Conservation (phyloP, 2,113 vertebrate genomes). For the Ammodytes dubius region DNA sequence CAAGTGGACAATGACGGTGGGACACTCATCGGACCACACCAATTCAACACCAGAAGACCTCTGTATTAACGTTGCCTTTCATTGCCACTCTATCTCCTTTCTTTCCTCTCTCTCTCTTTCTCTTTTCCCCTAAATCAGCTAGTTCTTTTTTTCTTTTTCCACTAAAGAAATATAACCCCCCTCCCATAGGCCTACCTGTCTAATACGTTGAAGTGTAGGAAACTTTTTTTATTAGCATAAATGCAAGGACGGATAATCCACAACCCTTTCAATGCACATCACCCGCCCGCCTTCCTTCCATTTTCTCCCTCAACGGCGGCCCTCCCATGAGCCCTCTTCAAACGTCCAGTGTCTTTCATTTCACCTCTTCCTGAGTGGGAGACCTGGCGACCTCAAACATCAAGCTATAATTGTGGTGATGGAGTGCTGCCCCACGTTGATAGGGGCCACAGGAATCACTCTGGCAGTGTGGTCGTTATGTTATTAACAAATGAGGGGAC, state of each 20-base stretch:
- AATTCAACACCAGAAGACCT: slow-evolving; percentile 55
- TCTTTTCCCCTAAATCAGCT: slow-evolving; percentile 41
- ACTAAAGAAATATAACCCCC: slow-evolving; percentile 36
- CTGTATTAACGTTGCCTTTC: slow-evolving; percentile 56
- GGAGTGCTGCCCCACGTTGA: slow-evolving; percentile 55
- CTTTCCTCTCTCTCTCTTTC: slow-evolving; percentile 14
- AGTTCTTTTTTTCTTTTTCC: slow-evolving; percentile 1
- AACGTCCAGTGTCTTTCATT: slow-evolving; percentile 71
- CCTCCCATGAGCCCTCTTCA: slow-evolving; percentile 50
- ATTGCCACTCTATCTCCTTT: slow-evolving; percentile 15
- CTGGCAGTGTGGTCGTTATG: slow-evolving; percentile 60
- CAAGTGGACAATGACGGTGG: slow-evolving; percentile 54
- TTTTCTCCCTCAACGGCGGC: slow-evolving; percentile 1
- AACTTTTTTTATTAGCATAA: slow-evolving; percentile 63
- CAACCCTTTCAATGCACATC: slow-evolving; percentile 23
- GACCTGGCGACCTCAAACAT: slow-evolving; percentile 56
- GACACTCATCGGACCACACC: slow-evolving; percentile 31
- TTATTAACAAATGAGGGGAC: slow-evolving; percentile 57
- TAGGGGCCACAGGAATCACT: slow-evolving; percentile 38
- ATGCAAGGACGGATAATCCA: slow-evolving; percentile 69
- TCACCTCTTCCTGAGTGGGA: slow-evolving; percentile 66
- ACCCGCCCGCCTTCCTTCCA: neutral
- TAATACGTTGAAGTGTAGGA: slow-evolving; percentile 34
- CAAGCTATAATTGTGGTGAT: slow-evolving; percentile 72
- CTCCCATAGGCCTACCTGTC: neutral